phyloP scores from a whole-genome alignment of 2,113 vertebrate species.

The Stigmatopora argus region DNA sequence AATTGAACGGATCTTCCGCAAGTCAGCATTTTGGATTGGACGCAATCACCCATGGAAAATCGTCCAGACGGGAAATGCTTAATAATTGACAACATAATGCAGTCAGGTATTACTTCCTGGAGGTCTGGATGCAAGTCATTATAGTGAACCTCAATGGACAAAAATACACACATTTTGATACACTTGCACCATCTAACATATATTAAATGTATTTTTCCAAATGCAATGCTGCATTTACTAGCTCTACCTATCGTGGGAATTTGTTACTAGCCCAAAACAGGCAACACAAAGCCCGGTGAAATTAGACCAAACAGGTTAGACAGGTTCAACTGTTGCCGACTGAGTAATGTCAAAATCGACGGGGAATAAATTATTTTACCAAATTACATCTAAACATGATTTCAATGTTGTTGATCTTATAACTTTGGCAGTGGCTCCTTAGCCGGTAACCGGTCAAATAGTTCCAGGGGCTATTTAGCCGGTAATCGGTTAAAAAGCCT shows the following conservation, averaged over 20 bases:
- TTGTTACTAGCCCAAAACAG: background rate
- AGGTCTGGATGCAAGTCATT: background rate
- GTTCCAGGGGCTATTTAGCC: no score
- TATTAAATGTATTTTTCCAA: no score
- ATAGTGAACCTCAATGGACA: background rate
- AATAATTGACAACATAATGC: conserved; percentile 29
- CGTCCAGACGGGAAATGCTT: conserved; percentile 4
- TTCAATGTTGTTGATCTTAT: no score
- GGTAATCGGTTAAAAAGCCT: no score
- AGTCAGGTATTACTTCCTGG: background rate
- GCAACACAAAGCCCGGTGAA: background rate
- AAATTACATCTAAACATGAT: no score
- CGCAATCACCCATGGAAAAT: background rate
- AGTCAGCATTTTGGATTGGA: background rate
- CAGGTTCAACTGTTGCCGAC: background rate
- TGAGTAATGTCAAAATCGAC: background rate
- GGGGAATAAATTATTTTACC: background rate
- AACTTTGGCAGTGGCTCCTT: no score
- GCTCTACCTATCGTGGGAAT: background rate
- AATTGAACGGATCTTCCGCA: background rate
- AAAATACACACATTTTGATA: background rate
- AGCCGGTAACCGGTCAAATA: no score
- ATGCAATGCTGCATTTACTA: no score
- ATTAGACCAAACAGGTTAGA: background rate
- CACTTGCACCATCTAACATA: background rate